Evolutionary conservation across 2,888 invertebrate genomes (phyloP).

Genomic region (Synanthedon andrenaeformis): DNA sequence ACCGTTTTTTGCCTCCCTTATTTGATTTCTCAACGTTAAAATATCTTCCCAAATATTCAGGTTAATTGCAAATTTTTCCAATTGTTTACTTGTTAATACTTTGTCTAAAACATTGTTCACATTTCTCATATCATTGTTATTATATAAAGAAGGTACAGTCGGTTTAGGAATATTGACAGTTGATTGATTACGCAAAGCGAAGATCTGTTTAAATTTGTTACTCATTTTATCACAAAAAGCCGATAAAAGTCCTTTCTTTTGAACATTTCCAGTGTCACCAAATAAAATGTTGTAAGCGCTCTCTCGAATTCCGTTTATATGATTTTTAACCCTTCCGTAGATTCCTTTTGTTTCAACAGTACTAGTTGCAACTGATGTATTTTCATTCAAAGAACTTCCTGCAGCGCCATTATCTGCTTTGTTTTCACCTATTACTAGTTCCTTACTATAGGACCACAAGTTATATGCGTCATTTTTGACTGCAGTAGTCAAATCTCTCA

Average conservation of each 20-base stretch:
- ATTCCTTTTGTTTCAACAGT: neutral
- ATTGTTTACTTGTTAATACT: neutral
- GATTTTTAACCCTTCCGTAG: neutral
- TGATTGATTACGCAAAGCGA: neutral
- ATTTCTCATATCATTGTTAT: neutral
- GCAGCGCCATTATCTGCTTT: neutral
- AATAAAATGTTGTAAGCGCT: neutral
- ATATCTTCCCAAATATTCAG: neutral
- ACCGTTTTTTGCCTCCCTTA: neutral
- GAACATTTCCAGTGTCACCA: neutral
- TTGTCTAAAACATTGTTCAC: neutral
- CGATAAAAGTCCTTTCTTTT: neutral
- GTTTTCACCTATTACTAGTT: conserved; percentile 8
- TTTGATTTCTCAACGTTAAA: neutral
- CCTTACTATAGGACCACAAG: conserved; percentile 10
- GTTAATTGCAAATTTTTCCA: neutral
- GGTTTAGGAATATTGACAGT: neutral
- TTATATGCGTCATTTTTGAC: conserved; percentile 9
- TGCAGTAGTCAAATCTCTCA: conserved; percentile 9
- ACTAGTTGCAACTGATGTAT: neutral
- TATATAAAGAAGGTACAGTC: too few relatives aligned
- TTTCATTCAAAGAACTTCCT: neutral
- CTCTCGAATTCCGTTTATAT: neutral
- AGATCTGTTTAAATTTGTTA: neutral
- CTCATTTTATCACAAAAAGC: neutral